These are phyloP conservation scores for Leptopilina drosophilae DNA, from an alignment of 2,888 invertebrate species.

Conservation along the genomic window DNA sequence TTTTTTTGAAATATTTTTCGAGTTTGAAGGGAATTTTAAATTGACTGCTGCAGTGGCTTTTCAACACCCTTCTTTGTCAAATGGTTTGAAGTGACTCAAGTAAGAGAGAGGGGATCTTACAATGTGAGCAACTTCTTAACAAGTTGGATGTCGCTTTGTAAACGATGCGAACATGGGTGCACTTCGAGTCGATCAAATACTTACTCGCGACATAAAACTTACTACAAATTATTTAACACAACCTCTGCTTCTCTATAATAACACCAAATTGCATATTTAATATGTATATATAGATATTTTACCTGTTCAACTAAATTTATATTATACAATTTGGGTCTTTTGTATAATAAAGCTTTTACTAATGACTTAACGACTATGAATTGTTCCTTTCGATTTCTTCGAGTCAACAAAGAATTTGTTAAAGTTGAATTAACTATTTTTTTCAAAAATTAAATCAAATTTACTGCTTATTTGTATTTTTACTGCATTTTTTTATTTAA, in stretches of 20 bases:
- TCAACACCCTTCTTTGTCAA: conserved; percentile 36
- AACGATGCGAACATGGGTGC: conserved; percentile 41
- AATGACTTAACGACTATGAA: neutral
- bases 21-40: conserved; percentile 23
- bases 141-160: conserved; percentile 41
- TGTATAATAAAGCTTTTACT: neutral
- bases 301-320: neutral
- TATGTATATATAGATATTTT: neutral
- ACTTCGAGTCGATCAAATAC: conserved; percentile 42
- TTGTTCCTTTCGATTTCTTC: neutral
- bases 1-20: conserved; percentile 19
- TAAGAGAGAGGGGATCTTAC: conserved; percentile 39
- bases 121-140: conserved; percentile 39
- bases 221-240: conserved; percentile 30
- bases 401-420: neutral
- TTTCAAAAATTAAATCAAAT: neutral
- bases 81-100: conserved; percentile 40
- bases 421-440: conserved; percentile 4
- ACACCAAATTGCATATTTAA: neutral
- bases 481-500: too few relatives aligned
- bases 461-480: too few relatives aligned
- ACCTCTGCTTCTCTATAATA: conserved; percentile 9
- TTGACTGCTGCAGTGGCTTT: conserved; percentile 34
- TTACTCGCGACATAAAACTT: conserved; percentile 39
- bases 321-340: neutral